These are phyloP conservation scores for Meganola albula DNA, from an alignment of 2,888 invertebrate genomes.

Conservation along the genomic window DNA sequence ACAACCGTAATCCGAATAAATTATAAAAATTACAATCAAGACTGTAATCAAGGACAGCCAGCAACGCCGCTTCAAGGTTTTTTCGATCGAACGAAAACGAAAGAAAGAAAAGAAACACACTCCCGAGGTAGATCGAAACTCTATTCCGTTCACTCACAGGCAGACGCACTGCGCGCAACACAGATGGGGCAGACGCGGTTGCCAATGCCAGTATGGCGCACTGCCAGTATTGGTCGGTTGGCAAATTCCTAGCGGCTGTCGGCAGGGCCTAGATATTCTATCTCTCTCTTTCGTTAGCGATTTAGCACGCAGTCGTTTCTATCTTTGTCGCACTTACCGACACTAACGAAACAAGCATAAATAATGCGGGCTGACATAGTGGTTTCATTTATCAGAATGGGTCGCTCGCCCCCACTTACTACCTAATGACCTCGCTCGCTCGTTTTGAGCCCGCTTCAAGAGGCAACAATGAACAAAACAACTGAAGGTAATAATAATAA, in stretches of 20 bases:
- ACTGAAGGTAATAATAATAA: constrained; percentile 42
- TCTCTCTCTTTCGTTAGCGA: constrained; percentile 39
- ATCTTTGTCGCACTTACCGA: constrained; percentile 30
- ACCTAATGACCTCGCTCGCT: constrained; percentile 48
- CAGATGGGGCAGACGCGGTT: constrained; percentile 40
- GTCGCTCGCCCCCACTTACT: constrained; percentile 38
- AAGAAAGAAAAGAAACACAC: no score
- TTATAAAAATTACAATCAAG: constrained; percentile 29
- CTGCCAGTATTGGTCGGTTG: constrained; percentile 63
- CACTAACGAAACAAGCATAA: constrained; percentile 31
- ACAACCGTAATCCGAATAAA: constrained; percentile 40
- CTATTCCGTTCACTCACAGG: constrained; percentile 55
- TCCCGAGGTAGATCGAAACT: constrained; percentile 39
- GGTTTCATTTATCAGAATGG: constrained; percentile 46
- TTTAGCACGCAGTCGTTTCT: constrained; percentile 10
- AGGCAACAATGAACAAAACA: constrained; percentile 19
- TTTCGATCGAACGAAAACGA: constrained; percentile 34
- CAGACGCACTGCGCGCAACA: no score
- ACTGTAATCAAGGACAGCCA: constrained; percentile 16
- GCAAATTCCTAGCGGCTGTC: constrained; percentile 51
- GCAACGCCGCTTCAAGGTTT: no score
- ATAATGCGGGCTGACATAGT: constrained; percentile 28
- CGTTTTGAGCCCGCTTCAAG: constrained; percentile 39
- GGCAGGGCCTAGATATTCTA: constrained; percentile 27
- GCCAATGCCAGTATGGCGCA: constrained; percentile 53